Evolutionary conservation across 2,797 vertebrate species (phyloP), one percentile per base, ranked within the genome.

Genomic region (Enteromius treurensis): DNA sequence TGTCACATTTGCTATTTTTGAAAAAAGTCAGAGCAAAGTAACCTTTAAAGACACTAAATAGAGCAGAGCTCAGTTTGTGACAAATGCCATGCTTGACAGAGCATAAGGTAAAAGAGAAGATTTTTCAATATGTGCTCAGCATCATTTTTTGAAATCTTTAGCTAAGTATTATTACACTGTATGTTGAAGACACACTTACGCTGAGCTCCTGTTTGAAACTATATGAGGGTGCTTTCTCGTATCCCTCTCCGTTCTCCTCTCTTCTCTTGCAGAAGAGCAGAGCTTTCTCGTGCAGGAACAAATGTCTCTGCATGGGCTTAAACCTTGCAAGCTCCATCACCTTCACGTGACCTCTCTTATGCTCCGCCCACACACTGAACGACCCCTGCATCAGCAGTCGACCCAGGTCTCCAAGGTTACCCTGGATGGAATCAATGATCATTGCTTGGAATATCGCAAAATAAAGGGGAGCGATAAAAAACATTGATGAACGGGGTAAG

Each of bases 301-400:
- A 95, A 89, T 99, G 98, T 10, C 98, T 93, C 90, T 99, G 98
- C 98, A 99, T 99, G 83, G 98, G 98, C 89, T 99, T 99, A 94
- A 99, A 99, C 49, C 98, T 94, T 9, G 98, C 98, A 89, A 99
- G 90, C 88, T 99, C 98, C 88, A 99, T 99, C 74, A 99, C 97
- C 89, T 98, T 99, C 2, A 96, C 93, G 21, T 99, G 98, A 40
- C 98, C 97, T 88, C 97, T 97, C 92, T 99, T 99, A 91, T 98
- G 97, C 88, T 99, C 98, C 0, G 95, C 98, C 98, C 98, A 99
- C 77, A 99, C 96, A 1, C 91, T 98, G 93, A 99, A 99, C 0
- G 98, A 98, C 1, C 98, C 98, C 88, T 99, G 98, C 98, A 99
- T 99, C 86, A 98, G 94, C 87, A 99, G 95, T 89, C 96, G 96